Evolutionary conservation across 2,797 vertebrate genomes (phyloP).

Genomic region (Prionace glauca): DNA sequence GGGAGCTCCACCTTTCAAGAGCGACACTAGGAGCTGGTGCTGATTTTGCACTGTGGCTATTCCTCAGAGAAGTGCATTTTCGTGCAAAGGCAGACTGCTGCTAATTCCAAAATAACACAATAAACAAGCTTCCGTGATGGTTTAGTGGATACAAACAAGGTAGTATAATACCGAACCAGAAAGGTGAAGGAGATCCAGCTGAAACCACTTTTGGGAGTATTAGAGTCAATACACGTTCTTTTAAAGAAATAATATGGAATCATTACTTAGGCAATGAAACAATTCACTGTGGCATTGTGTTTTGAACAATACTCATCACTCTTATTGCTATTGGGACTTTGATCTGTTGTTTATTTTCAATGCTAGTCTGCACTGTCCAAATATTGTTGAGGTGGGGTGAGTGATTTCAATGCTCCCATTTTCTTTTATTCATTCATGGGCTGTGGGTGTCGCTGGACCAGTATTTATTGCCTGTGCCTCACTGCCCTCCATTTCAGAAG

Average conservation of each 20-base stretch:
- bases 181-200: neutral
- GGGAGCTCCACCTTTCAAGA: neutral
- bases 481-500: too few relatives aligned
- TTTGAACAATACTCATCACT: neutral
- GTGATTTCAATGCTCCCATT: neutral
- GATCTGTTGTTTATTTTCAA: neutral
- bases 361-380: neutral
- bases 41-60: constrained; percentile 1
- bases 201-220: neutral
- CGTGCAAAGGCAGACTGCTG: neutral
- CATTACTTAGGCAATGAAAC: neutral
- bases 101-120: constrained; percentile 22
- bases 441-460: too few relatives aligned
- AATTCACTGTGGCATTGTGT: neutral
- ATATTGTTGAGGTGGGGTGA: neutral
- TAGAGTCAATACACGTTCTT: neutral
- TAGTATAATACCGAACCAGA: neutral
- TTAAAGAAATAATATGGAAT: neutral
- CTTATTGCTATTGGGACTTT: neutral
- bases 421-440: too few relatives aligned
- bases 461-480: too few relatives aligned
- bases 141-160: neutral
- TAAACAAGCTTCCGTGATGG: neutral
- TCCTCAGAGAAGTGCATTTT: constrained; percentile 11
- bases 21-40: neutral